Evolutionary conservation across 2,797 vertebrate genomes (phyloP).

Genomic region (Macroramphosus scolopax): DNA sequence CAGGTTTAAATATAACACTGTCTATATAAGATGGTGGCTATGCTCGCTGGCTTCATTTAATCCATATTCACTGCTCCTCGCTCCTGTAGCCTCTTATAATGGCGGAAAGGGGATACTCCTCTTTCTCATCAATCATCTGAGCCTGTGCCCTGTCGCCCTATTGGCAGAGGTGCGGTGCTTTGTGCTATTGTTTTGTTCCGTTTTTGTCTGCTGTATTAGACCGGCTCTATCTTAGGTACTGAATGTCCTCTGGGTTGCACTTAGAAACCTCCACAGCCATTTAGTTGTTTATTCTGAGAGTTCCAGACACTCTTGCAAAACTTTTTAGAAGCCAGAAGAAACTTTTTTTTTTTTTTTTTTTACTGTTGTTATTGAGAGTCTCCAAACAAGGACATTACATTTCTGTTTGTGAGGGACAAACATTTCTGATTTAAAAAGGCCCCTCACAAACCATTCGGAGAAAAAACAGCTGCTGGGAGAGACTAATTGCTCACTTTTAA

Average conservation of each 20-base stretch:
- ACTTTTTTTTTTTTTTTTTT: no score
- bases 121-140: conserved; percentile 64
- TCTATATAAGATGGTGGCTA: conserved; percentile 39
- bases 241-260: conserved; percentile 42
- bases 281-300: conserved; percentile 35
- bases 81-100: conserved; percentile 55
- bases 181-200: conserved; percentile 61
- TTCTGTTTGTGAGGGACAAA: no score
- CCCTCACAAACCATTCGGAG: no score
- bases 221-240: conserved; percentile 52
- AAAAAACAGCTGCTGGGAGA: no score
- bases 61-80: conserved; percentile 56
- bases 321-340: no score
- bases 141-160: conserved; percentile 58
- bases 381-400: no score
- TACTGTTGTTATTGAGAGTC: no score
- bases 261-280: conserved; percentile 3
- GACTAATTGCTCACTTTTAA: no score
- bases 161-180: conserved; percentile 53
- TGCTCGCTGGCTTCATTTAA: conserved; percentile 66
- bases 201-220: conserved; percentile 45
- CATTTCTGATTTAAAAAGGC: no score
- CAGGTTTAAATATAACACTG: conserved; percentile 66
- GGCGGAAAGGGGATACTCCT: conserved; percentile 51
- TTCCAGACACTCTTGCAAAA: conserved; percentile 18